phyloP scores from a whole-genome alignment of 1,140 invertebrate genomes.

The Colletes gigas region DNA sequence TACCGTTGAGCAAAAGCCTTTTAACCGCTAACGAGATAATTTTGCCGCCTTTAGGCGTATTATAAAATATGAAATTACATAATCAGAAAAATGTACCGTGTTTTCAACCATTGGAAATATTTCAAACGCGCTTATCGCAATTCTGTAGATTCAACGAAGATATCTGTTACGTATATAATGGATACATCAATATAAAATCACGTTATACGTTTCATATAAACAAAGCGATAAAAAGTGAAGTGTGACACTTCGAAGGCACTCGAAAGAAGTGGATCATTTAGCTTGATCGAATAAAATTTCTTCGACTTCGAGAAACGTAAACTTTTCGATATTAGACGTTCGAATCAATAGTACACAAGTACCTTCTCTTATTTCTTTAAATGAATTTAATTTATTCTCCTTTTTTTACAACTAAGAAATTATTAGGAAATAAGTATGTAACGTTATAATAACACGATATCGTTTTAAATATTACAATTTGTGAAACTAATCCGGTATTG shows the following conservation, averaged over 20 bases:
- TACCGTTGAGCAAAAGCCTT: neutral
- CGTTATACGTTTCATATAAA: conserved; percentile 16
- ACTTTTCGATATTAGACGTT: too few species aligned
- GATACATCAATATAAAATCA: conserved; percentile 1
- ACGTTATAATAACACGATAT: too few species aligned
- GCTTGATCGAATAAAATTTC: neutral
- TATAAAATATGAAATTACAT: conserved; percentile 27
- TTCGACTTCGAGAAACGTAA: neutral
- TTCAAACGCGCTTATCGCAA: conserved; percentile 36
- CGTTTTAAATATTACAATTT: neutral
- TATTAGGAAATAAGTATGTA: too few species aligned
- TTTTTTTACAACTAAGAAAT: too few species aligned
- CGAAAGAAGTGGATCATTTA: conserved; percentile 2
- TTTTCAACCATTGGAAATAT: conserved; percentile 29
- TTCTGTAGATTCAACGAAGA: conserved; percentile 24
- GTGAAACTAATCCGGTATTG: neutral
- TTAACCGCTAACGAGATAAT: too few species aligned
- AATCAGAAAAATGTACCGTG: conserved; percentile 2
- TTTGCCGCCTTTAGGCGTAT: too few species aligned
- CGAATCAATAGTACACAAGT: too few species aligned
- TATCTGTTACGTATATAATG: conserved; percentile 3
- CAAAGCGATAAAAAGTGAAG: conserved; percentile 39
- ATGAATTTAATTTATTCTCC: too few species aligned
- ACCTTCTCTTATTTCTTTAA: too few species aligned
- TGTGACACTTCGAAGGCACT: neutral